Conservation (phyloP, 37 sponge, comb jelly and placozoan genomes). For the Spongilla lacustris region DNA sequence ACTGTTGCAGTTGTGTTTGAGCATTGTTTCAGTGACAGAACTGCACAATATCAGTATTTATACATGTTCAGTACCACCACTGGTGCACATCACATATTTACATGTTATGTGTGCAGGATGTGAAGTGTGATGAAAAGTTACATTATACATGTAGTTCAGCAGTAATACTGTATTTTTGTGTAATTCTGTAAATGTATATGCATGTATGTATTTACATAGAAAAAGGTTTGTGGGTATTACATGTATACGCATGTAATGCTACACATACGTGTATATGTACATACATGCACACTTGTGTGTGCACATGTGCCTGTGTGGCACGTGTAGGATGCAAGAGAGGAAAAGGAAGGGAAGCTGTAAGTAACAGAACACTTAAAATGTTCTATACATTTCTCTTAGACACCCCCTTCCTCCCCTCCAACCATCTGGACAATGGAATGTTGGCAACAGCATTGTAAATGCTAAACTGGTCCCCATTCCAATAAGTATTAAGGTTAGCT, state of each 20-base stretch:
- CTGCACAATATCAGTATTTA: not conserved
- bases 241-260: too few relatives aligned
- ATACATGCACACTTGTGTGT: too few relatives aligned
- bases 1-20: not conserved
- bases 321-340: not conserved
- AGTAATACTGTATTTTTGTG: too few relatives aligned
- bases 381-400: constrained; percentile 5
- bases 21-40: not conserved
- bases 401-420: constrained; percentile 18
- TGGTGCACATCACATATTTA: too few relatives aligned
- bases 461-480: not conserved
- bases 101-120: too few relatives aligned
- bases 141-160: too few relatives aligned
- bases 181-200: too few relatives aligned
- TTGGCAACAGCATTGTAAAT: not conserved
- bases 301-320: not conserved
- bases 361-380: not conserved
- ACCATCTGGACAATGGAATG: constrained; percentile 21
- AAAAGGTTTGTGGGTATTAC: too few relatives aligned
- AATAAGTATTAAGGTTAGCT: constrained; percentile 26
- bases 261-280: too few relatives aligned
- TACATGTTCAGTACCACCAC: too few relatives aligned
- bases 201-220: too few relatives aligned
- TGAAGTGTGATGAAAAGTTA: too few relatives aligned
- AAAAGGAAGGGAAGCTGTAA: not conserved